Percentiles rank a stretch among this genome's conserved stretches.
These are phyloP conservation scores for Microctenopoma lineatum DNA, from an alignment of 2,797 vertebrate species.

Conservation along the genomic window DNA sequence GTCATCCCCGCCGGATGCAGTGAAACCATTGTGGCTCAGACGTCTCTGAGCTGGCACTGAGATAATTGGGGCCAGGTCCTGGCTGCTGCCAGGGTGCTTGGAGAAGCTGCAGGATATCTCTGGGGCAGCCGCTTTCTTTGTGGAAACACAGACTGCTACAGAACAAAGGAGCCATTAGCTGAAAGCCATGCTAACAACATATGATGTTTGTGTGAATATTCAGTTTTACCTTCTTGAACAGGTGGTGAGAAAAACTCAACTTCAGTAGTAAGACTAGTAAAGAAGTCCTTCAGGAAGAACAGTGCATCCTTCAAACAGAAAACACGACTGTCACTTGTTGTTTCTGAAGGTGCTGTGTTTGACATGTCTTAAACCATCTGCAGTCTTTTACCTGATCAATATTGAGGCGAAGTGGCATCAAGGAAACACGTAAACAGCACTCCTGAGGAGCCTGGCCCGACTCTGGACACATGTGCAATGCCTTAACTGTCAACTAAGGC, in stretches of 20 bases:
- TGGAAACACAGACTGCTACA: constrained; percentile 77
- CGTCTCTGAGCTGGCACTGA: constrained; percentile 90
- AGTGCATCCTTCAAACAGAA: constrained; percentile 89
- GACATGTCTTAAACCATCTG: background rate
- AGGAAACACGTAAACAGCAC: constrained; percentile 93
- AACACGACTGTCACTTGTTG: constrained; percentile 1
- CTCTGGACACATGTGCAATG: constrained; percentile 93
- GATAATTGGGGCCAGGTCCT: constrained; percentile 91
- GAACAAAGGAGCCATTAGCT: constrained; percentile 5
- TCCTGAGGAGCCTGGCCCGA: constrained; percentile 93
- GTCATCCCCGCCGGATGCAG: constrained; percentile 68
- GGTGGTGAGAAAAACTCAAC: constrained; percentile 94
- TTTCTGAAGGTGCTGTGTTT: background rate
- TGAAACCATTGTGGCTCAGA: constrained; percentile 81
- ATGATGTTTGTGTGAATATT: background rate
- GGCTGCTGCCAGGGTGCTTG: constrained; percentile 83
- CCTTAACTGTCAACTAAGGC: constrained; percentile 91
- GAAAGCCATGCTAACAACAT: background rate
- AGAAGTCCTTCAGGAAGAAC: constrained; percentile 99
- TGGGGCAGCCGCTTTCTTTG: constrained; percentile 89
- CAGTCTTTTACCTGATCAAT: constrained; percentile 91
- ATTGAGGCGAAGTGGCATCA: constrained; percentile 98
- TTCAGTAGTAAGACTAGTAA: constrained; percentile 93
- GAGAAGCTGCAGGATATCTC: constrained; percentile 93
- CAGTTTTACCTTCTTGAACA: constrained; percentile 90